Base-by-base conservation (phyloP, 2,888 invertebrate genomes). In the Eilema sororculum region DNA sequence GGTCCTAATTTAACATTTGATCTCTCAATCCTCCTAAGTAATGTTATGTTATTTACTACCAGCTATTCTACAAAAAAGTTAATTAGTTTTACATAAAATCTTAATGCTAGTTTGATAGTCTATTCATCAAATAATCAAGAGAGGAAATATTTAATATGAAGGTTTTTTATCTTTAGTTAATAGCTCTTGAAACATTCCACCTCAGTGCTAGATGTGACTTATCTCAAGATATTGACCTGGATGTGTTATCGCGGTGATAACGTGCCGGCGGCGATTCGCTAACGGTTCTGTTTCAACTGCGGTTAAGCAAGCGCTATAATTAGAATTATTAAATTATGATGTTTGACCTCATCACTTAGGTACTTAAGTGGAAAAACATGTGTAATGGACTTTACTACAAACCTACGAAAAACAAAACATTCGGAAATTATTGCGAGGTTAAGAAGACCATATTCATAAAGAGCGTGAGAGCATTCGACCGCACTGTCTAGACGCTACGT, bases 151-250 rank as follows among this genome's bases (percentile, higher is more conserved):
- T 16, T 41, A 41, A 41, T 41, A 41, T 41, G 1, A n/a, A 52
- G 52, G 16, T 52, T 52, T 52, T n/a, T 52, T 52, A 9, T 9
- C 20, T 20, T 52, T 2, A n/a, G 20, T 52, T 16, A 52, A 52
- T 52, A 52, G n/a, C 52, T 52, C 52, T 46, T 46, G 52, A 52
- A 52, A 66, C 33, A 24, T 28, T 65, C 65, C 52, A 52, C 65
- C 24, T 66, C 24, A 37, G 13, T 46, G 22, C 30, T 30, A n/a
- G 59, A 64, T 61, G 56, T 56, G 80, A 77, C 84, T 16, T 92
- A 92, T 93, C 92, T 83, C 72, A 72, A 92, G 92, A 93, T 94
- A 91, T 90, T 93, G 93, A 93, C 93, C 93, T 92, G 87, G 91
- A 92, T 93, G 89, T 86, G 80, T 92, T 93, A 93, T 93, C 93